Evolutionary conservation across 2,113 vertebrate species (phyloP).

Genomic region (Regulus satrapa): DNA sequence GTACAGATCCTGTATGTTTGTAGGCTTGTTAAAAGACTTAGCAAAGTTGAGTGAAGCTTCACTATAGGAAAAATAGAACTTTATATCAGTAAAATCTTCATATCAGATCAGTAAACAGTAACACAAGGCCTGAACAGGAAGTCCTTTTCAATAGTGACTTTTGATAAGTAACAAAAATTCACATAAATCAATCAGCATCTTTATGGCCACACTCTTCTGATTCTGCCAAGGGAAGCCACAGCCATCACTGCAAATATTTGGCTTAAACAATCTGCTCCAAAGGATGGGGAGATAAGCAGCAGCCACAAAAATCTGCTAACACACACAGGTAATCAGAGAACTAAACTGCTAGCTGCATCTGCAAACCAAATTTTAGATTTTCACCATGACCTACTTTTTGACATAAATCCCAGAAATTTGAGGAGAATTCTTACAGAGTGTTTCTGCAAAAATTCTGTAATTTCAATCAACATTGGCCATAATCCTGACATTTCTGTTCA

Average conservation of each 20-base stretch:
- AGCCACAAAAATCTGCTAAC: neutral
- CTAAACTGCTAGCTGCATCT: neutral
- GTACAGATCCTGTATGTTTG: neutral
- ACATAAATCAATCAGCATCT: neutral
- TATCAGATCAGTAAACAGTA: neutral
- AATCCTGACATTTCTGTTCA: neutral
- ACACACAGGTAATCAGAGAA: neutral
- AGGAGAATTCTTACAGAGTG: neutral
- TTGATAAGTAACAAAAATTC: neutral
- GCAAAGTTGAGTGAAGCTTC: neutral
- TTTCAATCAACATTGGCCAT: neutral
- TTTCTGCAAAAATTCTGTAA: neutral
- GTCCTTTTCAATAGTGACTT: neutral
- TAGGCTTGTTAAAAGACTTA: neutral
- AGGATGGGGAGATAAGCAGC: neutral
- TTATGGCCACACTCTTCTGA: neutral
- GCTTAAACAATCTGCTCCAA: neutral
- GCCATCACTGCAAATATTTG: neutral
- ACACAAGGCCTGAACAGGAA: neutral
- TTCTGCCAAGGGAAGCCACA: neutral
- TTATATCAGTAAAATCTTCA: neutral
- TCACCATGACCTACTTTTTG: neutral
- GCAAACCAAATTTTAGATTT: neutral
- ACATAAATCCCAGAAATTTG: neutral
- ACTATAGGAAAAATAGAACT: neutral